These are phyloP conservation scores for Neocrepidodera transversa DNA, from an alignment of 2,888 invertebrate genomes.

Conservation along the genomic window DNA sequence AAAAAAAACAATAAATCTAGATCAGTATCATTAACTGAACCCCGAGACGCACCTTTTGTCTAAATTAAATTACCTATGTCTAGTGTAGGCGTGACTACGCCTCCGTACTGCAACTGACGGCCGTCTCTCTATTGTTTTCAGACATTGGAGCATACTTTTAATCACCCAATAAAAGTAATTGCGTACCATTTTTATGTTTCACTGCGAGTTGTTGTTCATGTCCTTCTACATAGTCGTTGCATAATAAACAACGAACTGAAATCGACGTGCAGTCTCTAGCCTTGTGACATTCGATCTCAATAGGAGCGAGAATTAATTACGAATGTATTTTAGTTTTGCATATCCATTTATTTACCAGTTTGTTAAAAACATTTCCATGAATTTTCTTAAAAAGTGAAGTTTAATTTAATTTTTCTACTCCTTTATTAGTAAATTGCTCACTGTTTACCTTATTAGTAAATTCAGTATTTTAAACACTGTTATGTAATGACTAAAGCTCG, in stretches of 20 bases:
- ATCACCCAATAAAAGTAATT: conserved; percentile 13
- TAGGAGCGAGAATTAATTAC: not conserved
- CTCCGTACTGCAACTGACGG: conserved; percentile 7
- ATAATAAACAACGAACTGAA: conserved; percentile 6
- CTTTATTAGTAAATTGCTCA: too few species aligned
- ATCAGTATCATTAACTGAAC: not conserved
- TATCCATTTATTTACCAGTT: too few species aligned
- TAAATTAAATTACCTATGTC: conserved; percentile 9
- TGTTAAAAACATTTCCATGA: too few species aligned
- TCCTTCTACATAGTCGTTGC: conserved; percentile 10
- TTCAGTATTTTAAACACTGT: too few species aligned
- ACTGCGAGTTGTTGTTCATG: not conserved
- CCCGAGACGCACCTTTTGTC: conserved; percentile 5
- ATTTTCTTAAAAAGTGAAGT: too few species aligned
- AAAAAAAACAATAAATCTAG: too few species aligned
- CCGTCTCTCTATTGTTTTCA: conserved; percentile 6
- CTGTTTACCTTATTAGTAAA: too few species aligned
- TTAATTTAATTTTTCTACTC: too few species aligned
- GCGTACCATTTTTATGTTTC: conserved; percentile 14
- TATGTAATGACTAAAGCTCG: too few species aligned
- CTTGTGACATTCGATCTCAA: conserved; percentile 8
- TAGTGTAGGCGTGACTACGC: conserved; percentile 4
- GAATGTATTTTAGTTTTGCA: not conserved
- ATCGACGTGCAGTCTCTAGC: conserved; percentile 7
- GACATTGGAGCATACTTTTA: conserved; percentile 5